These are phyloP conservation scores for Heteropelma amictum DNA, from an alignment of 2,888 invertebrate species.

Conservation along the genomic window DNA sequence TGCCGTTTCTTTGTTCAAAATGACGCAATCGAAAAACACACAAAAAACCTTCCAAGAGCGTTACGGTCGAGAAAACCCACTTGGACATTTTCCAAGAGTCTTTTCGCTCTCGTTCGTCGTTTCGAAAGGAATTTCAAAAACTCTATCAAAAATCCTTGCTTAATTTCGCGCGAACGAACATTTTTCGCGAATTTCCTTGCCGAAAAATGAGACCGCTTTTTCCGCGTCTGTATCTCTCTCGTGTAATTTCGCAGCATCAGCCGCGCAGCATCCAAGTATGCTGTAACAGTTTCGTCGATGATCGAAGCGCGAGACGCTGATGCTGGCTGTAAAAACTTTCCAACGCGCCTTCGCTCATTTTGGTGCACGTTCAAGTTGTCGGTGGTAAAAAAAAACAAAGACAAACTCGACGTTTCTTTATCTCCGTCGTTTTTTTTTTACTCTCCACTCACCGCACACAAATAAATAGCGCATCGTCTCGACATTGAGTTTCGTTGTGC, in stretches of 20 bases:
- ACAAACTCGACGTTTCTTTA: conserved; percentile 37
- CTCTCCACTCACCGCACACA: not conserved
- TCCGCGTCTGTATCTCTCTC: not conserved
- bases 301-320: conserved; percentile 42
- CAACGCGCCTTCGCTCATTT: conserved; percentile 16
- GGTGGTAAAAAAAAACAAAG: conserved; percentile 17
- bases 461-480: conserved; percentile 3
- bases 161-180: conserved; percentile 28
- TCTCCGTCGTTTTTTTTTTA: conserved; percentile 7
- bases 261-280: not conserved
- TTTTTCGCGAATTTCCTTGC: conserved; percentile 52
- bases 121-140: conserved; percentile 27
- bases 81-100: conserved; percentile 26
- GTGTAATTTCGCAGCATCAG: conserved; percentile 31
- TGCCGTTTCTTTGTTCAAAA: not conserved
- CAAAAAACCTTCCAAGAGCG: not conserved
- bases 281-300: conserved; percentile 37
- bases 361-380: conserved; percentile 11
- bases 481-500: conserved; percentile 23
- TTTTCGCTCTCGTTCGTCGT: conserved; percentile 13
- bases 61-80: not conserved
- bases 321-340: conserved; percentile 47
- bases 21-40: not conserved
- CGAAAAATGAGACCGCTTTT: not conserved
- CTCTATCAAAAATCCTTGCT: conserved; percentile 23